These are phyloP conservation scores for Furnarius figulus DNA, from an alignment of 2,113 vertebrate species.

Conservation along the genomic window DNA sequence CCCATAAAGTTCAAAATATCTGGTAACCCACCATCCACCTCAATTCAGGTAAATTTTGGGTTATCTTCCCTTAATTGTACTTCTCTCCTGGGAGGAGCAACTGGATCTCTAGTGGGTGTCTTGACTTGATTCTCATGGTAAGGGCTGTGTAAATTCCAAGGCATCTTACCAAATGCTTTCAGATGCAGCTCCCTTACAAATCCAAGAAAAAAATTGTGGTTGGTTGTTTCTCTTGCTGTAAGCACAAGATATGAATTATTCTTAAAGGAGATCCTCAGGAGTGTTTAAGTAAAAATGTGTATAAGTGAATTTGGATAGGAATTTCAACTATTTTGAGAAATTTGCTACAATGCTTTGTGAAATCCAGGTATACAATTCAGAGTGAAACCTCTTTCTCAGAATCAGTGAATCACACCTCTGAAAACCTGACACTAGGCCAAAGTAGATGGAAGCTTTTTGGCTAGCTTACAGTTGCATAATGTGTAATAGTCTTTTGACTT, in stretches of 20 bases:
- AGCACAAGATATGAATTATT: not conserved
- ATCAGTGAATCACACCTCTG: constrained; percentile 1
- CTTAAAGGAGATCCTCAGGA: not conserved
- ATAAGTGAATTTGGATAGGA: not conserved
- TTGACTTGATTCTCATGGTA: not conserved
- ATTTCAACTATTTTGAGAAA: constrained; percentile 18
- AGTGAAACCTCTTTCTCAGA: constrained; percentile 7
- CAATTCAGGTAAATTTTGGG: not conserved
- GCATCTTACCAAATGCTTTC: not conserved
- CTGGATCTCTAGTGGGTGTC: not conserved
- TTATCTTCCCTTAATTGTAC: not conserved
- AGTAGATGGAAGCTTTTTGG: not conserved
- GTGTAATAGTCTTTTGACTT: not conserved
- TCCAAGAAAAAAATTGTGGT: not conserved
- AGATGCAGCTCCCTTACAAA: not conserved
- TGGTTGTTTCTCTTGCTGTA: not conserved
- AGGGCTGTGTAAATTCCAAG: not conserved
- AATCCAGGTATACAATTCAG: not conserved
- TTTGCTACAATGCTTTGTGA: not conserved
- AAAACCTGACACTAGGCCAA: not conserved
- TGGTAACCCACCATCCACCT: not conserved
- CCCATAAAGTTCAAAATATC: not conserved
- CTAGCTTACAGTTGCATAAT: not conserved
- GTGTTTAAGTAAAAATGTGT: not conserved
- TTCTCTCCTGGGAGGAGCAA: not conserved